phyloP scores from a whole-genome alignment of 2,888 invertebrate species.

The Anthoptus insignis region DNA sequence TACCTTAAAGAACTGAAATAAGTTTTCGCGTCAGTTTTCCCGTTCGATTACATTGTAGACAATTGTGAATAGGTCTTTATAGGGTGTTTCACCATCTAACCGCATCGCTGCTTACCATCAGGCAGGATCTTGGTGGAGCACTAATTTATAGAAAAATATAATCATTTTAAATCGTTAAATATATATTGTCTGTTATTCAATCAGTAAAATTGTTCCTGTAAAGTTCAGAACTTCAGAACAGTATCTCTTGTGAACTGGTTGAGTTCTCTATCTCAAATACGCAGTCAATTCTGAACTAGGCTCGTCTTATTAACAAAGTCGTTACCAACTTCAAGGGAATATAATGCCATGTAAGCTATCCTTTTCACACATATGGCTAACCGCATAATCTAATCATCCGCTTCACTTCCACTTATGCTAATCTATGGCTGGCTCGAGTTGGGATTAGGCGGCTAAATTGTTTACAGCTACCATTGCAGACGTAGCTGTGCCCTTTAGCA shows the following conservation, averaged over 20 bases:
- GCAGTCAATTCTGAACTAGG: constrained; percentile 28
- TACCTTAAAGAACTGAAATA: too few species aligned
- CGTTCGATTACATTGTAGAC: too few species aligned
- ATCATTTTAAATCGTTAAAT: too few species aligned
- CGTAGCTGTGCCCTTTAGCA: too few species aligned
- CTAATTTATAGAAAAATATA: too few species aligned
- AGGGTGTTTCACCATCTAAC: too few species aligned
- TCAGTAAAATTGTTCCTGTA: too few species aligned
- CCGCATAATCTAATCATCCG: neutral
- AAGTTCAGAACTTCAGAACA: neutral
- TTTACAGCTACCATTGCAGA: neutral
- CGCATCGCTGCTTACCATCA: too few species aligned
- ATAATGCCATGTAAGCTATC: neutral
- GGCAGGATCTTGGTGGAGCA: too few species aligned
- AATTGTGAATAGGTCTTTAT: too few species aligned
- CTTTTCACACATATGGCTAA: neutral
- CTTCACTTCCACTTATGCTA: constrained; percentile 7
- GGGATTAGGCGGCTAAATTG: constrained; percentile 14
- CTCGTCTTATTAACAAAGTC: constrained; percentile 33
- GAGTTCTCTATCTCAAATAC: constrained; percentile 7
- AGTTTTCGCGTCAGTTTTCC: too few species aligned
- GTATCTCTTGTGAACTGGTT: neutral
- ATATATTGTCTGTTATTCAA: too few species aligned
- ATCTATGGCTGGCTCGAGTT: neutral
- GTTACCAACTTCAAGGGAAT: constrained; percentile 5